Evolutionary conservation across 1,140 invertebrate genomes (phyloP), one percentile per base, ranked within the genome.

Genomic region (Drosophila triauraria): DNA sequence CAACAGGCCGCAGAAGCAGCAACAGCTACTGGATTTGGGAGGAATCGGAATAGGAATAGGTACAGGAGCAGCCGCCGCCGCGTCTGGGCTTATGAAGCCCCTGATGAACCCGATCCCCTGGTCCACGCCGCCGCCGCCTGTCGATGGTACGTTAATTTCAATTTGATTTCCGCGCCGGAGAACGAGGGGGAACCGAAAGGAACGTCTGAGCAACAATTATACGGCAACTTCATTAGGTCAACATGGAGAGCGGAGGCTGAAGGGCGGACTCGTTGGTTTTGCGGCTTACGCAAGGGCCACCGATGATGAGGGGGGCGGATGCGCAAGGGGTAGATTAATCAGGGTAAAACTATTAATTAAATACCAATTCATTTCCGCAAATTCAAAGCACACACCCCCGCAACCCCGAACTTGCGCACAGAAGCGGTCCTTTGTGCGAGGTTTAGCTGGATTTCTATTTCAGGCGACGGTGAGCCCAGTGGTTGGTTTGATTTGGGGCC

Each of bases 291-390:
- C 59, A 82, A 75, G 58, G 61, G 53, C 58, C 44, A 25, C 42
- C 1, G 65, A 27, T 71, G 67, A 72, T 71, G 69, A 59, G 42
- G 72, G 67, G 72, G 74, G 71, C 71, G 80, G 77, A 62, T 78
- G 78, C 75, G 75, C 68, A 81, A 78, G 83, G 78, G 84, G 84
- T 80, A 91, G 91, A 91, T 92, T 92, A 92, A 92, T 92, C 91
- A 92, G 91, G 81, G 87, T 90, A 92, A 92, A 92, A 92, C 91
- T 92, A 92, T 92, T 92, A 92, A 92, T 92, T 92, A 92, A 92
- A 92, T 92, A 92, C 91, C 91, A 92, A 92, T 92, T 92, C 91
- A 92, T 92, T 92, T 92, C 91, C 91, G 91, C 84, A 92, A 88
- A 90, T 82, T 90, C 85, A 90, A 90, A 90, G 85, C 82, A 60